Percentiles rank a stretch among this genome's conserved stretches.
Conservation (phyloP, 2,797 vertebrate genomes). For the Platyrinchus mystaceus region DNA sequence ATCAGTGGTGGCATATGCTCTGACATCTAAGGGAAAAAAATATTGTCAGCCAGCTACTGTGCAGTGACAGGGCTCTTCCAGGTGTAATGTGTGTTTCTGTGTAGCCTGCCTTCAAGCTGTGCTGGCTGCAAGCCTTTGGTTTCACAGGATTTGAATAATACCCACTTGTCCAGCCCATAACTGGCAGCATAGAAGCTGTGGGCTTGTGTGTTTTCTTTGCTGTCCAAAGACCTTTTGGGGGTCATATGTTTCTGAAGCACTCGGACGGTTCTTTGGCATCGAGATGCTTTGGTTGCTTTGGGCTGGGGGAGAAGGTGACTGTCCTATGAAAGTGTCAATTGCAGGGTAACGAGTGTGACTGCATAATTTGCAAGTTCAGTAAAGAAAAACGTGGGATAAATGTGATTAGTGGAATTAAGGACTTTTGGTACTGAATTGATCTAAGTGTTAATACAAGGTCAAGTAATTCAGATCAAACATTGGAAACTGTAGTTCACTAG, state of each 20-base stretch:
- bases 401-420: neutral
- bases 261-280: neutral
- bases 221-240: neutral
- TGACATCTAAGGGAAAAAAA: neutral
- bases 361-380: neutral
- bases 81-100: neutral
- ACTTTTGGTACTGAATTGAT: neutral
- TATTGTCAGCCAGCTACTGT: neutral
- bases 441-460: neutral
- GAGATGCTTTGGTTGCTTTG: neutral
- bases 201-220: neutral
- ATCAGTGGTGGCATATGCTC: neutral
- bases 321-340: neutral
- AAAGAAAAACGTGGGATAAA: neutral
- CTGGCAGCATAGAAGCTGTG: neutral
- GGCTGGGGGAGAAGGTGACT: neutral
- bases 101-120: neutral
- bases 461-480: neutral
- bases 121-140: neutral
- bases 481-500: neutral
- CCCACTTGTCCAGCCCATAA: neutral
- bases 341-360: fast-evolving
- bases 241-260: neutral
- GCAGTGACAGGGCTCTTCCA: neutral
- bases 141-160: neutral